phyloP scores from a whole-genome alignment of 2,113 vertebrate genomes.

The Elaphurus davidianus region DNA sequence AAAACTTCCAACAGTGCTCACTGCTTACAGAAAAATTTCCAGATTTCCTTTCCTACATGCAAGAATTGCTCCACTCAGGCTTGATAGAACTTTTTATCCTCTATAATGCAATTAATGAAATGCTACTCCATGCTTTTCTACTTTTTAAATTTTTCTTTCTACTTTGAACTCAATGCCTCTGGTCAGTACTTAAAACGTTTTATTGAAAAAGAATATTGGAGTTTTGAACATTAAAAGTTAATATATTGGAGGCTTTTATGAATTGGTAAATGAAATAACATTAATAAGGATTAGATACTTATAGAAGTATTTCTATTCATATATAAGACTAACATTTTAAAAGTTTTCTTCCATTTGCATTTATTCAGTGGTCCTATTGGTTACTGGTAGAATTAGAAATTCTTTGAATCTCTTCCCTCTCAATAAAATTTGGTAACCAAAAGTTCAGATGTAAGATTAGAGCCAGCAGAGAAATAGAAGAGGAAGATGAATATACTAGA shows the following conservation, averaged over 20 bases:
- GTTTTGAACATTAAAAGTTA: neutral
- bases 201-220: neutral
- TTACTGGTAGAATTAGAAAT: constrained; percentile 13
- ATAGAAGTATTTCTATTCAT: neutral
- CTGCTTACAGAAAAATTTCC: neutral
- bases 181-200: neutral
- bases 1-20: neutral
- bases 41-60: neutral
- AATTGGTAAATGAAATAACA: constrained; percentile 22
- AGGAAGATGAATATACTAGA: neutral
- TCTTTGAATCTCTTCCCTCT: neutral
- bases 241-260: neutral
- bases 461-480: neutral
- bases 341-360: neutral
- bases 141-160: neutral
- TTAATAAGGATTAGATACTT: neutral
- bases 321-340: neutral
- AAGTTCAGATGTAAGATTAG: neutral
- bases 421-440: neutral
- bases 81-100: neutral
- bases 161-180: neutral
- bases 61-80: neutral
- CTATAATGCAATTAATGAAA: neutral
- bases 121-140: neutral
- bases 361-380: neutral